These are phyloP conservation scores for Trachelipus rathkii DNA, from an alignment of 1,140 invertebrate genomes.

Conservation along the genomic window DNA sequence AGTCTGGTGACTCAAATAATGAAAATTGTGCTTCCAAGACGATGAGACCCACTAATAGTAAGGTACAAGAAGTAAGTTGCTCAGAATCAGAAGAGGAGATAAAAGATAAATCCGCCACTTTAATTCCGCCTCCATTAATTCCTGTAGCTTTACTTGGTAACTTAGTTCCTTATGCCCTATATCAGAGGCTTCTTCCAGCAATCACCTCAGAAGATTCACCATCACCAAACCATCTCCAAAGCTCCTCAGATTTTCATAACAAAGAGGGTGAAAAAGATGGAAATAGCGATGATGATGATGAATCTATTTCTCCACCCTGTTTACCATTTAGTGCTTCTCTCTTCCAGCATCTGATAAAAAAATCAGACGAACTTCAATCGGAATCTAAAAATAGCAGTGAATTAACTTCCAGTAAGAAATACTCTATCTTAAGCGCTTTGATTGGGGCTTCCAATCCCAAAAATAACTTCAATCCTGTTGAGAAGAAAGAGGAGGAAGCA, in stretches of 20 bases:
- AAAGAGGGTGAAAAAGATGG: neutral
- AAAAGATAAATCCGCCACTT: neutral
- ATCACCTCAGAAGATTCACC: neutral
- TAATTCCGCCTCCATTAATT: conserved; percentile 4
- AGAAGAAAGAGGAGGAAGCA: too few species aligned
- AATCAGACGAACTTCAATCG: neutral
- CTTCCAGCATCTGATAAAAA: neutral
- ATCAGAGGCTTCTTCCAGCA: neutral
- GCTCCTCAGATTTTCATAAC: neutral
- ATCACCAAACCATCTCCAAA: neutral
- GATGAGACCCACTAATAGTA: neutral
- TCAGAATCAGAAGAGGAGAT: neutral
- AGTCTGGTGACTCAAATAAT: neutral
- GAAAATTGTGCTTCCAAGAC: neutral
- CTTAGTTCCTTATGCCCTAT: conserved; percentile 9
- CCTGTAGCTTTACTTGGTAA: conserved; percentile 1
- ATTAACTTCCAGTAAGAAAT: neutral
- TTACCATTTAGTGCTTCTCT: neutral
- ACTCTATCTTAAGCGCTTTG: neutral
- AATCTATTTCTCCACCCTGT: neutral
- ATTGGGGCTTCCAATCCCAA: neutral
- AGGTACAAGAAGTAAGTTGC: neutral
- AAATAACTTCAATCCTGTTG: neutral
- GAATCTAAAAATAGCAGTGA: neutral
- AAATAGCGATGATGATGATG: neutral